These are phyloP conservation scores for Eurytoma californica DNA, from an alignment of 2,888 invertebrate species.

Conservation along the genomic window DNA sequence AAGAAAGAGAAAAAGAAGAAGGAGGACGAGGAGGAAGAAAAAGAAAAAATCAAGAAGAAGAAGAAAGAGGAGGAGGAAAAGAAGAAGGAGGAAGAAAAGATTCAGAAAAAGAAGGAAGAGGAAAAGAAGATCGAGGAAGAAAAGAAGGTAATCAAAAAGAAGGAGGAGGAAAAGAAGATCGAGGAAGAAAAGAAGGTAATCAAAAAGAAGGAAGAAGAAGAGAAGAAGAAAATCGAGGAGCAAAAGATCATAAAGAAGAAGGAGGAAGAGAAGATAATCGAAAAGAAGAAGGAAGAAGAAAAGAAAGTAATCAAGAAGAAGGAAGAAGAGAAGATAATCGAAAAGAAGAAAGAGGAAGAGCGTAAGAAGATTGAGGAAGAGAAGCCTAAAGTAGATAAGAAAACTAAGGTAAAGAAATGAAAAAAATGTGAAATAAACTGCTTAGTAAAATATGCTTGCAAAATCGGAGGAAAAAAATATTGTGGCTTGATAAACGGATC, in stretches of 20 bases:
- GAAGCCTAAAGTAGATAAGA: slow-evolving; percentile 68
- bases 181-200: slow-evolving; percentile 11
- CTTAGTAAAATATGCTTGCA: slow-evolving; percentile 31
- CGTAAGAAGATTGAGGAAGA: slow-evolving; percentile 66
- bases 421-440: slow-evolving; percentile 33
- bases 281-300: slow-evolving; percentile 48
- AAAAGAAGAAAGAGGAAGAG: slow-evolving; percentile 64
- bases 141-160: slow-evolving; percentile 24
- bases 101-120: slow-evolving; percentile 24
- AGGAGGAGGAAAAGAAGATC: slow-evolving; percentile 17
- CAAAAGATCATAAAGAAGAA: slow-evolving; percentile 37
- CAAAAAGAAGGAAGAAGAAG: slow-evolving; percentile 26
- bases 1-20: slow-evolving; percentile 59
- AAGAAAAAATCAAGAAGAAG: slow-evolving; percentile 32
- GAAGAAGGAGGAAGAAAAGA: slow-evolving; percentile 9
- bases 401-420: slow-evolving; percentile 59
- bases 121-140: slow-evolving; percentile 14
- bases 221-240: too few relatives aligned
- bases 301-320: slow-evolving; percentile 59
- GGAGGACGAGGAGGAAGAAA: slow-evolving; percentile 70
- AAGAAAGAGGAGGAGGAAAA: slow-evolving; percentile 25
- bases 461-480: slow-evolving; percentile 65
- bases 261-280: slow-evolving; percentile 51
- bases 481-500: slow-evolving; percentile 64
- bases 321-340: slow-evolving; percentile 60